Base-by-base conservation (phyloP, 2,888 invertebrate genomes). In the Spatulosminthurus flaviceps region DNA sequence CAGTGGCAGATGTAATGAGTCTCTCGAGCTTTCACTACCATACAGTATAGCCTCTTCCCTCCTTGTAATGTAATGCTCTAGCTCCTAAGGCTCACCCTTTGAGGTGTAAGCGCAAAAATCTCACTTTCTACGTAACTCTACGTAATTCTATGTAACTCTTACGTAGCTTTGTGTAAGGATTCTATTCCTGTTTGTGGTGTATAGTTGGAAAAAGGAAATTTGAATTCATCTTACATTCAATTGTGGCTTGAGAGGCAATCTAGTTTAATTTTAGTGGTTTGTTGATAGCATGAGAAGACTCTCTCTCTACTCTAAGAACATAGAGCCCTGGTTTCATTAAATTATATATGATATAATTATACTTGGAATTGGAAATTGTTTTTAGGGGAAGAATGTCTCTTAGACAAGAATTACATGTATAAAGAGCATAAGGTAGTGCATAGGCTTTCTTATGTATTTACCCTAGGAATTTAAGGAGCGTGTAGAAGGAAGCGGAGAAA, bases 1-100 rank as follows among this genome's bases (percentile, higher is more conserved):
- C 80, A 82, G 75, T 80, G 82, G 80, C 81, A 82, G 79, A 80
- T 81, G 81, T 81, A 82, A 82, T 82, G 82, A 81, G 81, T 82
- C 81, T 81, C 82, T 79, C 78, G 82, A 80, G 82, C 16, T 24
- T 64, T 64, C 19, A 51, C 9, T n/a, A 51, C n/a, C n/a, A n/a
- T n/a, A n/a, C n/a, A n/a, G n/a, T n/a, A n/a, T n/a, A n/a, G n/a
- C n/a, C n/a, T n/a, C n/a, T n/a, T n/a, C n/a, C n/a, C n/a, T n/a
- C n/a, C n/a, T 51, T 34, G 34, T 34, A 9, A 4, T 34, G 7
- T 16, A 51, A 19, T 51, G n/a, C 16, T 4, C 2, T 1, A n/a
- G 51, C 16, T 5, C 51, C 16, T 16, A 51, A 51, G 1, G 16
- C n/a, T 51, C n/a, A 51, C 51, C 51, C 51, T 51, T 51, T 51